Evolutionary conservation across 2,888 invertebrate species (phyloP).

Genomic region (Willowsia nigromaculata): DNA sequence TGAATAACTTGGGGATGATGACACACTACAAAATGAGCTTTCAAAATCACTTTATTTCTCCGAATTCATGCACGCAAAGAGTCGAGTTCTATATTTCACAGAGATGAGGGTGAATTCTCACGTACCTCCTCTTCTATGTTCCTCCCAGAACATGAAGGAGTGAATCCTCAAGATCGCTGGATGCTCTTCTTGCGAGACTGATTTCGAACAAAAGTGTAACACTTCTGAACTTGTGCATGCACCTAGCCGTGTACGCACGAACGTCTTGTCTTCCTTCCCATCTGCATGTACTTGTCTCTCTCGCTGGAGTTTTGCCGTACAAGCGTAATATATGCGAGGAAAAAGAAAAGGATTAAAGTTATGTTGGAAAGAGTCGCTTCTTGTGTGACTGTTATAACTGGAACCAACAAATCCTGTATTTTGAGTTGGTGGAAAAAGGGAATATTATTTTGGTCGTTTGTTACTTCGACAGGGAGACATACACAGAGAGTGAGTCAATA

Average conservation of each 20-base stretch:
- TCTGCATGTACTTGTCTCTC: conserved; percentile 32
- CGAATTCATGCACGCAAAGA: neutral
- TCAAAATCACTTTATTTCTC: conserved; percentile 11
- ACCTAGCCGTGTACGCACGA: neutral
- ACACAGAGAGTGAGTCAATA: conserved; percentile 19
- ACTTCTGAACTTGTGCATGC: conserved; percentile 8
- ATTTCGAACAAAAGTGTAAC: conserved; percentile 51
- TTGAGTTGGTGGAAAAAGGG: conserved; percentile 60
- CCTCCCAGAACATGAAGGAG: neutral
- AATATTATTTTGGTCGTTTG: conserved; percentile 72
- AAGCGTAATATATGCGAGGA: conserved; percentile 53
- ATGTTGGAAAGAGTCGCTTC: conserved; percentile 44
- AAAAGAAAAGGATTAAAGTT: conserved; percentile 48
- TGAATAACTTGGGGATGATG: neutral
- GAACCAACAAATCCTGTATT: conserved; percentile 55
- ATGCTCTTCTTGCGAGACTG: conserved; percentile 6
- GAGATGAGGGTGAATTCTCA: conserved; percentile 12
- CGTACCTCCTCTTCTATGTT: neutral
- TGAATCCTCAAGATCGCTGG: neutral
- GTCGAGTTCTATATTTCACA: neutral
- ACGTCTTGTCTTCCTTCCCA: conserved; percentile 13
- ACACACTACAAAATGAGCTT: conserved; percentile 2
- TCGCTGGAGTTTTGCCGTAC: conserved; percentile 32
- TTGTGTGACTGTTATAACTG: conserved; percentile 60
- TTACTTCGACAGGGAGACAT: conserved; percentile 30